Base-by-base conservation (phyloP, 2,888 invertebrate species). In the Caenorhabditis zanzibari region DNA sequence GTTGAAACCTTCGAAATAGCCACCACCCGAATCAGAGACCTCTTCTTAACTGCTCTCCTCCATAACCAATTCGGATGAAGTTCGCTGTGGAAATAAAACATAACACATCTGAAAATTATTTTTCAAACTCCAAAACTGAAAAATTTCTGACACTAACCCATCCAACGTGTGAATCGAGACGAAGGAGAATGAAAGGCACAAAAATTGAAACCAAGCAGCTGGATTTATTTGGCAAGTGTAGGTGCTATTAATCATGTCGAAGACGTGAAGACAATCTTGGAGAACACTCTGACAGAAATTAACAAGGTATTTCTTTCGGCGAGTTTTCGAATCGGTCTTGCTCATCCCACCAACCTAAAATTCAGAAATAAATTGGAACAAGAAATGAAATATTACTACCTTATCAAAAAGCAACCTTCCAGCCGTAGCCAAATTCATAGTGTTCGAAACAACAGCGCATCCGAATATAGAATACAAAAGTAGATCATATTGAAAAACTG, bases 161-260 rank as follows among this genome's bases (percentile, higher is more conserved):
- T 77, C 69, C 12, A 77, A 26, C 16, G 61, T 52, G 38, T 77
- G 77, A 32, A 77, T 77, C 10, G 77, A 77, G 7, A 68, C 77
- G n/a, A 77, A 77, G 0, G 77, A 77, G 32, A 77, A 63, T 0
- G 77, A 38, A 44, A 77, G 63, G 54, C 69, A 69, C 5, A 77
- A 9, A 24, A 77, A 77, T 12, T 77, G 77, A 32, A 69, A 77
- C 77, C 77, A 77, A 2, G 49, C n/a, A 0, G 69, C 61, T 14
- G 77, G 69, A 22, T 28, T 24, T 9, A 77, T 26, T n/a, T 54
- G 52, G 52, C 69, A 69, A 22, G 77, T 77, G 54, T 77, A 77
- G 12, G 77, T 77, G n/a, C 77, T 77, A 32, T 77, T 77, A 16
- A 77, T 77, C 77, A 77, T 77, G 54, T 77, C 77, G 16, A 77